A percentile compares a stretch with the other conserved stretches of the same genome.
Evolutionary conservation across 1,140 invertebrate genomes (phyloP).

Genomic region (Hermatobates lingyangjiaoensis): DNA sequence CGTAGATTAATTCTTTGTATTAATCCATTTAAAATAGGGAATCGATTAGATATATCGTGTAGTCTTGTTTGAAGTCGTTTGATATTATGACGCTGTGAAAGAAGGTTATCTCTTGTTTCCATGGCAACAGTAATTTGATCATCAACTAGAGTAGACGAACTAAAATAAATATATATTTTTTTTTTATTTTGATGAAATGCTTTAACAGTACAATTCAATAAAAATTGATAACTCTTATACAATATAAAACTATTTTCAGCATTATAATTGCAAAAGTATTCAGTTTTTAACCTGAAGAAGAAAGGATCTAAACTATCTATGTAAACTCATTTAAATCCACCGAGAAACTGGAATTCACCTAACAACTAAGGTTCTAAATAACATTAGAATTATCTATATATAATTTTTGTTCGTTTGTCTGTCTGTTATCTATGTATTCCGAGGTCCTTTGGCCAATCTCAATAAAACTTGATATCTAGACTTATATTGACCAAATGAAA

Average conservation of each 20-base stretch:
- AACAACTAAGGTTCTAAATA: too few relatives aligned
- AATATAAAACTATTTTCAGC: not conserved
- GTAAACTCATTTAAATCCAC: not conserved
- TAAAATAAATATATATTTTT: conserved; percentile 31
- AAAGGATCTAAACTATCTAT: not conserved
- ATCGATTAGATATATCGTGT: conserved; percentile 80
- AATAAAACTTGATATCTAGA: too few relatives aligned
- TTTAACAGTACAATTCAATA: not conserved
- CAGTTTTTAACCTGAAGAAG: not conserved
- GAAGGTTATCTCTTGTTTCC: conserved; percentile 80
- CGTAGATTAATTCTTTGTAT: conserved; percentile 83
- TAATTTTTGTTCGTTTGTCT: too few relatives aligned
- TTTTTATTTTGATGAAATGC: too few relatives aligned
- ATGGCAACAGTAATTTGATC: conserved; percentile 94
- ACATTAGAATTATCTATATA: too few relatives aligned
- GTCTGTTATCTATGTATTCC: too few relatives aligned
- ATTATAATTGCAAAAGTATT: not conserved
- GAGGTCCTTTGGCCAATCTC: too few relatives aligned
- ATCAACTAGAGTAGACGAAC: conserved; percentile 79
- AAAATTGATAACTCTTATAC: not conserved
- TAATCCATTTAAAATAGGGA: conserved; percentile 72
- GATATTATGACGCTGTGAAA: conserved; percentile 68
- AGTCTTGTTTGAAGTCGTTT: conserved; percentile 80
- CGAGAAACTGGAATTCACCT: not conserved
- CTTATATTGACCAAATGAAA: too few relatives aligned